These are phyloP conservation scores for Drosophila melanica DNA, from an alignment of 1,140 invertebrate species.

Conservation along the genomic window DNA sequence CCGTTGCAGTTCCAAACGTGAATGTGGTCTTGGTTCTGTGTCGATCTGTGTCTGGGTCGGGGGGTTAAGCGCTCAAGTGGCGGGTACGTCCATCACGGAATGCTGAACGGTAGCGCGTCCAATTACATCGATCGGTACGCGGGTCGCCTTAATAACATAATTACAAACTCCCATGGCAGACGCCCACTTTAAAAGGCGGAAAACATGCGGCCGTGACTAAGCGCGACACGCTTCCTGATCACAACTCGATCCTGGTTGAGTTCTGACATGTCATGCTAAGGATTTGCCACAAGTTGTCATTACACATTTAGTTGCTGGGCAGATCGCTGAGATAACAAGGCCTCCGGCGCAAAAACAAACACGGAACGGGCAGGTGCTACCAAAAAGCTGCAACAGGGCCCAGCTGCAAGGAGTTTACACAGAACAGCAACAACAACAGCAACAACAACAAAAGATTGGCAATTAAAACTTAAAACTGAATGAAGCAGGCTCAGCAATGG, in stretches of 20 bases:
- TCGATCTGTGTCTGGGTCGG: conserved; percentile 23
- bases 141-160: conserved; percentile 76
- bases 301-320: conserved; percentile 57
- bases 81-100: conserved; percentile 11
- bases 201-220: conserved; percentile 70
- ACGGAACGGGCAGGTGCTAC: conserved; percentile 46
- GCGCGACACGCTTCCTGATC: conserved; percentile 69
- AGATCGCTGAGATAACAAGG: conserved; percentile 52
- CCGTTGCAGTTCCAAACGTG: too few species aligned
- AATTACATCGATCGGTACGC: conserved; percentile 51
- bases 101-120: conserved; percentile 70
- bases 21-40: conserved; percentile 18
- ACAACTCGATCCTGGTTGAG: conserved; percentile 41
- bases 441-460: conserved; percentile 43
- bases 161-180: conserved; percentile 69
- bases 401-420: conserved; percentile 7
- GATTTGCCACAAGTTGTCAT: conserved; percentile 71
- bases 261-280: conserved; percentile 70
- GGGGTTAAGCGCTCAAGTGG: conserved; percentile 23
- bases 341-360: conserved; percentile 47
- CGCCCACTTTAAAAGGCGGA: conserved; percentile 81
- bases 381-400: background rate
- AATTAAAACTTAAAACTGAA: conserved; percentile 34
- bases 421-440: conserved; percentile 14
- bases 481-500: background rate